Base-by-base conservation (phyloP, 2,888 invertebrate genomes). In the Eilema depressum region DNA sequence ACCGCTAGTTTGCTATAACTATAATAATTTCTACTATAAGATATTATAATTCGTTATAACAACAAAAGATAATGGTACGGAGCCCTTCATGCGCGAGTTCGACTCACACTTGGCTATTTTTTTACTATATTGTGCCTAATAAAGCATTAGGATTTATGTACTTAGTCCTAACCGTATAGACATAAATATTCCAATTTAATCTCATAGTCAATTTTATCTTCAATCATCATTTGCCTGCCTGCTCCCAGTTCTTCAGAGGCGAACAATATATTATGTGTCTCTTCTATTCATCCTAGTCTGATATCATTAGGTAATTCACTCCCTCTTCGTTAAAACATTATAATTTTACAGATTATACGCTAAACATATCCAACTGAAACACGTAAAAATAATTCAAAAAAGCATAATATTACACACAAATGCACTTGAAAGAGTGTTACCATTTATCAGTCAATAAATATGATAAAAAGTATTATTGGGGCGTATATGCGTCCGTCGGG, bases 361-460 rank as follows among this genome's bases (percentile, higher is more conserved):
- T 66, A 53, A 63, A 64, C 30, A 60, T 23, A 65, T 28, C 33
- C 60, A 25, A 23, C 28, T 8, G n/a, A 64, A 63, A 69, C 33
- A 68, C 63, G 74, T 70, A 56, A 75, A 77, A 72, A 80, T 79
- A 66, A 79, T 78, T 75, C 72, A 77, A 76, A 73, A 75, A 64
- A 73, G 41, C 66, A 65, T 65, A 80, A 70, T 71, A 72, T 86
- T 85, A 79, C 94, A 93, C 83, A 93, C 86, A 92, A 94, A 94
- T 89, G 94, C 94, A 93, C 94, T 94, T 90, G 89, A 79, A 81
- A 83, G 79, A 86, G 82, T 86, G 85, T 88, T 88, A 84, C 91
- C 93, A 94, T 95, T 93, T 93, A 92, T 91, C 93, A 94, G 93
- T 93, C 93, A 92, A 95, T 95, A 95, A 95, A 95, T 95, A 94